Evolutionary conservation across 2,797 vertebrate genomes (phyloP).

Genomic region (Alauda arvensis): DNA sequence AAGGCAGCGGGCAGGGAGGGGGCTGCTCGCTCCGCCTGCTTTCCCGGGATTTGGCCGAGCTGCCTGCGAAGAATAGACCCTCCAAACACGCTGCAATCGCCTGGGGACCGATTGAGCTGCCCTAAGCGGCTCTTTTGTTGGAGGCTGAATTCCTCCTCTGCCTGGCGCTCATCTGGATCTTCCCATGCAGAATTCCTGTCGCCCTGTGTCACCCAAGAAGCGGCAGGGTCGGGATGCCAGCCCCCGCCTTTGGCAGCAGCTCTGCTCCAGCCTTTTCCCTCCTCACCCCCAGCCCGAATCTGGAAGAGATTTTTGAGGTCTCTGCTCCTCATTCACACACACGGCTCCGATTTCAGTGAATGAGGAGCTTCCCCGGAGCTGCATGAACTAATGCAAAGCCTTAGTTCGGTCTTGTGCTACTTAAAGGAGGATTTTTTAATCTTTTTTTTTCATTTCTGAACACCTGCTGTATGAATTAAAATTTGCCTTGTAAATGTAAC

Average conservation of each 20-base stretch:
- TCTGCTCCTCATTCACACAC: not conserved
- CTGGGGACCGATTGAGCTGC: not conserved
- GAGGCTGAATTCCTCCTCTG: conserved; percentile 1
- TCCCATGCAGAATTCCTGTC: conserved; percentile 13
- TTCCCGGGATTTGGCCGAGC: not conserved
- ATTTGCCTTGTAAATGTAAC: conserved; percentile 59
- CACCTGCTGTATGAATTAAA: conserved; percentile 55
- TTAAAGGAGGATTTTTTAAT: not conserved
- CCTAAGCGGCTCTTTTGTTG: conserved; percentile 19
- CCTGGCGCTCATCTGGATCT: not conserved
- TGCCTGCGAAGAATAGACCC: not conserved
- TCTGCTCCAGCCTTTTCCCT: not conserved
- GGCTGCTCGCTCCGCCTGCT: not conserved
- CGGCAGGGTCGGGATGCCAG: not conserved
- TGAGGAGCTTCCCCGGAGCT: not conserved
- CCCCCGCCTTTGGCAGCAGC: not conserved
- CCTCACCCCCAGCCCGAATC: accelerated
- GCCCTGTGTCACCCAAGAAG: not conserved
- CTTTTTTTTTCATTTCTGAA: not conserved
- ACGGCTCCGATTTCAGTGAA: not conserved
- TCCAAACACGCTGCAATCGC: not conserved
- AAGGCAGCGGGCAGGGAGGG: not conserved
- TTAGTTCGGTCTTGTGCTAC: not conserved
- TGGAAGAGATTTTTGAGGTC: not conserved
- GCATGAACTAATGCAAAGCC: not conserved